Evolutionary conservation across 1,140 invertebrate species (phyloP), one percentile per base, ranked within the genome.

Genomic region (Drosophila arawakana): DNA sequence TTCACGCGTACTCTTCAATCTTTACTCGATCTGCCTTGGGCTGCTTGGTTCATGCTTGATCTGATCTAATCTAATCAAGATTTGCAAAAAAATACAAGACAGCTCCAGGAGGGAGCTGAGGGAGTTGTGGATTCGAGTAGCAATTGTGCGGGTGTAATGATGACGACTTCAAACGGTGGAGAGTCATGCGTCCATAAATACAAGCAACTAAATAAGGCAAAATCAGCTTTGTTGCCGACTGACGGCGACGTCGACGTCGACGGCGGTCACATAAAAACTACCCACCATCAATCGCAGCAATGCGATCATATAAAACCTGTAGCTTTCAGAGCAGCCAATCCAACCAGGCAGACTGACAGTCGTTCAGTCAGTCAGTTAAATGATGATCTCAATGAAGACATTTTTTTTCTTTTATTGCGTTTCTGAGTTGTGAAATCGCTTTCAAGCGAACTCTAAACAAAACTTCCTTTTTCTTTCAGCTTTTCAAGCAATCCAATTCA

Each of bases 351-450:
- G 59, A 2, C 25, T 7, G 58, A 68, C 63, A 65, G 43, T 54
- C 37, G 10, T 37, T 1, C 63, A 58, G 70, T 30, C 49, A 44
- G 50, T 4, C 15, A 67, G 54, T 13, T 68, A 47, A 66, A 61
- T 90, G 84, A 89, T 89, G 84, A 89, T 89, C 84, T 89, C 84
- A 89, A 89, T 89, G 69, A 78, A 80, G 78, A 80, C 66, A 74
- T 76, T 76, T 72, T 67, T 67, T 76, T 73, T 76, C 73, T 68
- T 67, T 76, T 73, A 81, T 69, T 68, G 47, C 69, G 61, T 62
- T 77, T 54, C 60, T 86, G 79, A 88, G 76, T 82, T 85, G 83
- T 88, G 79, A 85, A 88, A 88, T 88, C 76, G 69, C 57, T 59
- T 61, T 59, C 25, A 39, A 47, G 47, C 47, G 9, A 30, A 58